A percentile compares a stretch with the other conserved stretches of the same genome.
Conservation (phyloP, 2,113 vertebrate genomes). For the Hystrix cristata region DNA sequence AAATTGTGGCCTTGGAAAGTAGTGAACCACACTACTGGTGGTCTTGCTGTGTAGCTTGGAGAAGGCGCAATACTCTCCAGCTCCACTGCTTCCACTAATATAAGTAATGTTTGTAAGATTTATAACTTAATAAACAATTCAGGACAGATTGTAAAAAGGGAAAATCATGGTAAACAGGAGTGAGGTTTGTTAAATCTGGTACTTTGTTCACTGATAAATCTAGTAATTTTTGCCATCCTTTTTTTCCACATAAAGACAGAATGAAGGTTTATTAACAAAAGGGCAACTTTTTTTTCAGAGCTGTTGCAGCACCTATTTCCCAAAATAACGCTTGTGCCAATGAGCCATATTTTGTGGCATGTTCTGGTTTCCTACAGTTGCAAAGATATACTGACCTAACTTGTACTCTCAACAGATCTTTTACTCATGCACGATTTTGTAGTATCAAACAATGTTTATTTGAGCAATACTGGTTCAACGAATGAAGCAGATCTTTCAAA, state of each 20-base stretch:
- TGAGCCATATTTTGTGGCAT: neutral
- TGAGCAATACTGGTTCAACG: neutral
- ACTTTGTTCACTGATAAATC: neutral
- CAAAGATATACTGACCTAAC: neutral
- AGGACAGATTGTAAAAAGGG: too few relatives aligned
- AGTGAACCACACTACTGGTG: too few relatives aligned
- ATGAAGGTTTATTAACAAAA: neutral
- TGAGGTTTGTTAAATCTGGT: neutral
- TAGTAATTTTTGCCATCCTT: neutral
- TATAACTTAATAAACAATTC: too few relatives aligned
- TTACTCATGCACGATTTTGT: neutral
- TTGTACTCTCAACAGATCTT: neutral
- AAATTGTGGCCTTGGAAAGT: too few relatives aligned
- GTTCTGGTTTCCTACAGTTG: neutral
- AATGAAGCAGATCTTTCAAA: slow-evolving; percentile 24
- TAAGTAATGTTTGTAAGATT: too few relatives aligned
- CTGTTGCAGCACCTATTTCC: neutral
- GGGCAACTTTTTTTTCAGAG: neutral
- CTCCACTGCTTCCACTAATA: too few relatives aligned
- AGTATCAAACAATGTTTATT: neutral
- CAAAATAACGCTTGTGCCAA: neutral
- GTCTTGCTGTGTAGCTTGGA: too few relatives aligned
- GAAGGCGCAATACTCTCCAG: too few relatives aligned
- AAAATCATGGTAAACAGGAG: neutral
- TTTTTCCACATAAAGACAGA: neutral